Evolutionary conservation across 2,113 vertebrate genomes (phyloP).

Genomic region (Gambusia holbrooki): DNA sequence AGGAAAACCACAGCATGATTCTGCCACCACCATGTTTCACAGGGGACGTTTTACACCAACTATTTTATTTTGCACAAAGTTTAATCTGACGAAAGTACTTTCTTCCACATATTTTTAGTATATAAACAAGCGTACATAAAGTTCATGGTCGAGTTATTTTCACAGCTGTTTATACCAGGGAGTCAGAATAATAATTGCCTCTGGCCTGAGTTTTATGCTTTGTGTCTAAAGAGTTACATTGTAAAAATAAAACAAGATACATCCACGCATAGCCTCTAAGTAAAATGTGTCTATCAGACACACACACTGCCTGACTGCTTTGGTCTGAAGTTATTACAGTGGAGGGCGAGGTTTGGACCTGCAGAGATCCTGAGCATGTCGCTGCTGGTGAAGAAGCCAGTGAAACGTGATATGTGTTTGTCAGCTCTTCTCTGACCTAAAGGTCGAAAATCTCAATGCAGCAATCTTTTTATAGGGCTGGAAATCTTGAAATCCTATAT

Average conservation of each 20-base stretch:
- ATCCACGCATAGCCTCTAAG: slow-evolving; percentile 55
- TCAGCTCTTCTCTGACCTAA: slow-evolving; percentile 77
- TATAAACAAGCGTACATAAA: slow-evolving; percentile 10
- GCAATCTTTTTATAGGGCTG: slow-evolving; percentile 58
- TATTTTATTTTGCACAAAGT: neutral
- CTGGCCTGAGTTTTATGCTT: slow-evolving; percentile 44
- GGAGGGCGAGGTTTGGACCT: slow-evolving; percentile 33
- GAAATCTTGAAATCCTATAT: slow-evolving; percentile 48
- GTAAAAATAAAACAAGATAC: slow-evolving; percentile 30
- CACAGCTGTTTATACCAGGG: slow-evolving; percentile 52
- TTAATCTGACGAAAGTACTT: too few species aligned
- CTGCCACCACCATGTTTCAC: too few species aligned
- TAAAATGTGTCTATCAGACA: slow-evolving; percentile 45
- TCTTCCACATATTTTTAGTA: neutral
- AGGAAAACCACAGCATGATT: too few species aligned
- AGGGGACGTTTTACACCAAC: too few species aligned
- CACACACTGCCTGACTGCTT: slow-evolving; percentile 37
- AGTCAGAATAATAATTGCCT: slow-evolving; percentile 32
- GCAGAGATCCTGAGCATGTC: slow-evolving; percentile 42
- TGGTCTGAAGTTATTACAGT: slow-evolving; percentile 73
- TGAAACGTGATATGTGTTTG: slow-evolving; percentile 75
- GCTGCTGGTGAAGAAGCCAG: slow-evolving; percentile 65
- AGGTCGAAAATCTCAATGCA: slow-evolving; percentile 75
- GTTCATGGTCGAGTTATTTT: slow-evolving; percentile 25
- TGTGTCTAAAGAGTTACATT: slow-evolving; percentile 45